Percentiles rank a stretch among this genome's conserved stretches.
Evolutionary conservation across 2,888 invertebrate genomes (phyloP).

Genomic region (Nesidiocoris tenuis): DNA sequence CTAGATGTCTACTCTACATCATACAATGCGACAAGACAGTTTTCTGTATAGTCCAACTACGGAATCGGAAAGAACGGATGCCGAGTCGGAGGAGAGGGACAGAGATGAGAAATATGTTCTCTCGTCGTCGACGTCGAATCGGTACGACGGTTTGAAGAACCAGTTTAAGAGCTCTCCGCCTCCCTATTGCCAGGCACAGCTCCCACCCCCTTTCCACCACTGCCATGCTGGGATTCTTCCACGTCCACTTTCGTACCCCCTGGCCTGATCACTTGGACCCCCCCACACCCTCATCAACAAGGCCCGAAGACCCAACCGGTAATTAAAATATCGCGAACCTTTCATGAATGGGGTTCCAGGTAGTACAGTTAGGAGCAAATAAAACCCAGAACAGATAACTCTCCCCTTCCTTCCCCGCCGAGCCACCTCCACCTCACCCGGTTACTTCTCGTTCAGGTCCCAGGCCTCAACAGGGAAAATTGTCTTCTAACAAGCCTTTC

Average conservation of each 20-base stretch:
- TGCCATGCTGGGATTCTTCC: not conserved
- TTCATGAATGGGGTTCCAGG: slow-evolving; percentile 36
- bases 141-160: slow-evolving; percentile 28
- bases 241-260: not conserved
- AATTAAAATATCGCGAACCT: slow-evolving; percentile 37
- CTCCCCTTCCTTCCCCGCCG: not conserved
- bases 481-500: not conserved
- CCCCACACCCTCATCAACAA: not conserved
- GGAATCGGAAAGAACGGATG: not conserved
- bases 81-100: too few relatives aligned
- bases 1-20: not conserved
- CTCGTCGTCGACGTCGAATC: not conserved
- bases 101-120: too few relatives aligned
- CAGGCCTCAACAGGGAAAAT: not conserved
- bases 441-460: not conserved
- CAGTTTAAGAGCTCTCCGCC: slow-evolving; percentile 28
- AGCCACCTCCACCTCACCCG: not conserved
- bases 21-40: not conserved
- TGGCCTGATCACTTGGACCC: not conserved
- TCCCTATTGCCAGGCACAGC: not conserved
- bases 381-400: not conserved
- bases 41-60: not conserved
- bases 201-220: not conserved
- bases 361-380: slow-evolving; percentile 25
- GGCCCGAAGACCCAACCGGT: slow-evolving; percentile 9